Evolutionary conservation across 1,140 invertebrate genomes (phyloP).

Genomic region (Diachasma alloeum): DNA sequence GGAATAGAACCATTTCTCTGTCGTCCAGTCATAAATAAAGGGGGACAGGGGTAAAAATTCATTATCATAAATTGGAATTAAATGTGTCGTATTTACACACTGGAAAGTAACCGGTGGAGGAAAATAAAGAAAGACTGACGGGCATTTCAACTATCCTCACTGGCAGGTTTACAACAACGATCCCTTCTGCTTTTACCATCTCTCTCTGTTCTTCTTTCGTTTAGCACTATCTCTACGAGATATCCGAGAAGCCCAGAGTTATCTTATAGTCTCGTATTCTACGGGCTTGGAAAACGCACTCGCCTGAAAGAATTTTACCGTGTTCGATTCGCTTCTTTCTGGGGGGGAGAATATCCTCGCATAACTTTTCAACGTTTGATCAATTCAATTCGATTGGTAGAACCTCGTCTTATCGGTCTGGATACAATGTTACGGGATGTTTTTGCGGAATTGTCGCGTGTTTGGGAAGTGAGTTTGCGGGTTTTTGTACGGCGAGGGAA

Average conservation of each 20-base stretch:
- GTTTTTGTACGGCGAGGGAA: too few relatives aligned
- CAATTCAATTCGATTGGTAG: not conserved
- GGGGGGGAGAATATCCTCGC: not conserved
- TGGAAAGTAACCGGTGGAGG: not conserved
- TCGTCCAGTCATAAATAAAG: conserved; percentile 46
- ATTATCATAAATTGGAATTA: conserved; percentile 58
- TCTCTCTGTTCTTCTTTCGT: not conserved
- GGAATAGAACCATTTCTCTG: not conserved
- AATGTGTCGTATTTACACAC: not conserved
- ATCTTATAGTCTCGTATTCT: conserved; percentile 10
- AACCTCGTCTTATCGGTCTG: too few relatives aligned
- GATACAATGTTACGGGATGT: not conserved
- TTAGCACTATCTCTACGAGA: not conserved
- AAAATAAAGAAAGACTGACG: not conserved
- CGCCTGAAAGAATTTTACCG: conserved; percentile 6
- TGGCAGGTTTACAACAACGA: conserved; percentile 4
- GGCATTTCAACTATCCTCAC: not conserved
- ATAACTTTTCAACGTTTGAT: not conserved
- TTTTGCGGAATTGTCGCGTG: not conserved
- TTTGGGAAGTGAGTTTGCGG: too few relatives aligned
- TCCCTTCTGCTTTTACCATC: not conserved
- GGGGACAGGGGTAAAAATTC: conserved; percentile 41
- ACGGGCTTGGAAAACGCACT: not conserved
- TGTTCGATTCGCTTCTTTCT: not conserved
- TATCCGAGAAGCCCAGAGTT: conserved; percentile 8